phyloP scores from a whole-genome alignment of 2,113 vertebrate genomes.

The Xiphophorus couchianus region DNA sequence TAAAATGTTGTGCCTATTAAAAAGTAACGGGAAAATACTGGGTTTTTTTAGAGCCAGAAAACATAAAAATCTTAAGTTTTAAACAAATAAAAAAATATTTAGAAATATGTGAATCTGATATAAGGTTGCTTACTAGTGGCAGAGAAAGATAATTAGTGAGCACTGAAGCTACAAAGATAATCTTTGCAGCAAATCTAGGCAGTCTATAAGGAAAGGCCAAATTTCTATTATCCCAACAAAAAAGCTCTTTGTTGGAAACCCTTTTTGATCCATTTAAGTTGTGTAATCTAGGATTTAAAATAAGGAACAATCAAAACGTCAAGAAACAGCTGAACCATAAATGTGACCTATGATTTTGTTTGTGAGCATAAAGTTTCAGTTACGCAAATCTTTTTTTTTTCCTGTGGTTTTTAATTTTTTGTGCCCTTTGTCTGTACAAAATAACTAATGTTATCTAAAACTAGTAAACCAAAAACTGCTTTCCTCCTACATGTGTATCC shows the following conservation, averaged over 20 bases:
- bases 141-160: too few species aligned
- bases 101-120: not conserved
- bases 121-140: not conserved
- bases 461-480: not conserved
- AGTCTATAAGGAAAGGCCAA: too few species aligned
- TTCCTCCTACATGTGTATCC: not conserved
- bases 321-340: not conserved
- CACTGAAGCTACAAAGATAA: not conserved
- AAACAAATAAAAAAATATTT: not conserved
- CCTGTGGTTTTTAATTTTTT: not conserved
- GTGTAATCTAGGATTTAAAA: too few species aligned
- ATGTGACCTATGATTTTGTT: not conserved
- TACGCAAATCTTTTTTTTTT: not conserved
- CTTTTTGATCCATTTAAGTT: too few species aligned
- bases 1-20: not conserved
- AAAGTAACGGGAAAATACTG: too few species aligned
- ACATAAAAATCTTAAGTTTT: too few species aligned
- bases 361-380: not conserved
- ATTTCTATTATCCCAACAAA: too few species aligned
- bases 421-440: not conserved
- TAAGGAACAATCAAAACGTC: too few species aligned
- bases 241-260: too few species aligned
- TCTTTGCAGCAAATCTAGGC: not conserved
- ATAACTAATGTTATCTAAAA: too few species aligned
- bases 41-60: too few species aligned